Percentiles rank a stretch among this genome's conserved stretches.
Conservation (phyloP, 2,888 invertebrate species). For the Athripsodes cinereus region DNA sequence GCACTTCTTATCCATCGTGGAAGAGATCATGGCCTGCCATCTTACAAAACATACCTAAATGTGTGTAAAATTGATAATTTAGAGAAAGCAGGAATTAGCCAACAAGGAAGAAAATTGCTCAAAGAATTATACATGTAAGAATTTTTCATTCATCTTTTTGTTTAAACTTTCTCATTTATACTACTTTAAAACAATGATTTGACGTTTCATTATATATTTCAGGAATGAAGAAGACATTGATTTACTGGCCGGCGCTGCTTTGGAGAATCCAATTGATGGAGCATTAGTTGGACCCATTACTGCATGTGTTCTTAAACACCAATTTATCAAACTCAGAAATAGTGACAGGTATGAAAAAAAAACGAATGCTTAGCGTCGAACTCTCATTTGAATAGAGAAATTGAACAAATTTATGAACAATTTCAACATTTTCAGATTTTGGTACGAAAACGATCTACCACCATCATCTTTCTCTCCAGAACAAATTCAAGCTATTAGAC, state of each 20-base stretch:
- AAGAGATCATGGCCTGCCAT: constrained; percentile 75
- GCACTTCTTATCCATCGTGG: constrained; percentile 55
- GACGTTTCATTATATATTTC: constrained; percentile 28
- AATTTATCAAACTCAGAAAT: constrained; percentile 74
- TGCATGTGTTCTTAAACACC: constrained; percentile 76
- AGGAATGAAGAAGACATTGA: constrained; percentile 74
- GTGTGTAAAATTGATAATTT: constrained; percentile 60
- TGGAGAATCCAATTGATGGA: constrained; percentile 74
- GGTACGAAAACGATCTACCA: constrained; percentile 93
- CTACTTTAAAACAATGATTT: background rate
- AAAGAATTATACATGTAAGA: constrained; percentile 61
- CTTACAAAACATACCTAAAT: constrained; percentile 63
- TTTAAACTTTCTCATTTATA: background rate
- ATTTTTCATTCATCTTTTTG: background rate
- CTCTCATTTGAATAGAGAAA: no score
- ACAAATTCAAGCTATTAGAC: constrained; percentile 75
- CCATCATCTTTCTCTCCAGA: constrained; percentile 74
- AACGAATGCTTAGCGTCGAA: no score
- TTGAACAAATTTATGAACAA: no score
- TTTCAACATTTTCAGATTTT: constrained; percentile 57
- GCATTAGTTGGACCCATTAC: constrained; percentile 84
- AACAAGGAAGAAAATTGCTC: constrained; percentile 56
- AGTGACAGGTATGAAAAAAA: constrained; percentile 65
- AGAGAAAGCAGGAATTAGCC: constrained; percentile 48
- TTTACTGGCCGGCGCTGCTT: constrained; percentile 73